Evolutionary conservation across 2,888 invertebrate genomes (phyloP).

Genomic region (Gymnocheta viridis): DNA sequence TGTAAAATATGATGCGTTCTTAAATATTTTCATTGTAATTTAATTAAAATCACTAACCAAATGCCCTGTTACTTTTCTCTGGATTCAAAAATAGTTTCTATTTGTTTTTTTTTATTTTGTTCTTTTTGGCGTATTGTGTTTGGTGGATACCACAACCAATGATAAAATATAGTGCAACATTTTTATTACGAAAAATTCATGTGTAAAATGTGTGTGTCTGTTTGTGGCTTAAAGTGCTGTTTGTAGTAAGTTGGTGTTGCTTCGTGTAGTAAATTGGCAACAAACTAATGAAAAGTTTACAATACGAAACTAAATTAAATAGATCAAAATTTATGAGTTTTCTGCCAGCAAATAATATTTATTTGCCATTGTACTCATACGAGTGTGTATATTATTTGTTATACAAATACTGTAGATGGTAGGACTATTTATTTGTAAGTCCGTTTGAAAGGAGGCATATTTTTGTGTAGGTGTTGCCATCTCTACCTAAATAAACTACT

Average conservation of each 20-base stretch:
- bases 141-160: conserved; percentile 43
- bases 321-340: conserved; percentile 69
- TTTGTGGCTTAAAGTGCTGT: conserved; percentile 22
- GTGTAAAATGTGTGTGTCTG: background rate
- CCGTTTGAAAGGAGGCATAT: background rate
- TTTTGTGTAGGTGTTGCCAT: conserved; percentile 11
- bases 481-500: background rate
- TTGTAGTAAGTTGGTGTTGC: conserved; percentile 6
- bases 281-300: conserved; percentile 67
- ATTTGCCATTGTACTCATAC: conserved; percentile 28
- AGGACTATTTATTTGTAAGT: background rate
- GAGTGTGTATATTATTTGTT: conserved; percentile 18
- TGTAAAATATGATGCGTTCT: conserved; percentile 64
- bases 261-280: conserved; percentile 60
- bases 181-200: background rate
- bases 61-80: conserved; percentile 35
- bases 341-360: conserved; percentile 61
- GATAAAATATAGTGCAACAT: conserved; percentile 39
- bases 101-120: background rate
- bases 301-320: conserved; percentile 69
- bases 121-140: background rate
- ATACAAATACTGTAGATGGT: conserved; percentile 5
- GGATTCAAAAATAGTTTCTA: conserved; percentile 17
- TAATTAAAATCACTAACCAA: conserved; percentile 69
- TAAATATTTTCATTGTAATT: conserved; percentile 68